Evolutionary conservation across 2,113 vertebrate genomes (phyloP).

Genomic region (Brachyhypopomus gauderio): DNA sequence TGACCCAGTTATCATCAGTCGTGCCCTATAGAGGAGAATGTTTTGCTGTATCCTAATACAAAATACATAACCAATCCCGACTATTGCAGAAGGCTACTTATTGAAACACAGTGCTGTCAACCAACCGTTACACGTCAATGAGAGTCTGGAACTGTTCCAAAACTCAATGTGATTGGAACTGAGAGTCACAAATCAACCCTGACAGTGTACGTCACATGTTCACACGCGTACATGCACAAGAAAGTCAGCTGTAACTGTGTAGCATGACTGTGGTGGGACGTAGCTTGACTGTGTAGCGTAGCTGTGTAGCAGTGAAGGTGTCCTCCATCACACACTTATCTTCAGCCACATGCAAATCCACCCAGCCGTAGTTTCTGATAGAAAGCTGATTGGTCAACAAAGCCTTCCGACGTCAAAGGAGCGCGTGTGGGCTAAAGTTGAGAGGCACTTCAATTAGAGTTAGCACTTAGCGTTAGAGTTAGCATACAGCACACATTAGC

Average conservation of each 20-base stretch:
- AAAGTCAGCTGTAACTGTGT: slow-evolving; percentile 48
- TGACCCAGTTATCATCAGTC: neutral
- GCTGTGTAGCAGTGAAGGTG: slow-evolving; percentile 64
- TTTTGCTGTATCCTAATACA: neutral
- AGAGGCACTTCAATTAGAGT: slow-evolving; percentile 74
- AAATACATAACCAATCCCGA: neutral
- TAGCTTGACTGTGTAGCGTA: slow-evolving; percentile 63
- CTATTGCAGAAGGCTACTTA: neutral
- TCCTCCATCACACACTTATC: slow-evolving; percentile 63
- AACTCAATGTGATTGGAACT: neutral
- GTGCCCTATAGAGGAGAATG: neutral
- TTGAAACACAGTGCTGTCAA: neutral
- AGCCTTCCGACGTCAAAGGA: slow-evolving; percentile 71
- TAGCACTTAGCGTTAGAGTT: slow-evolving; percentile 40
- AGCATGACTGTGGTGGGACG: slow-evolving; percentile 63
- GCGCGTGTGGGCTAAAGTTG: slow-evolving; percentile 69
- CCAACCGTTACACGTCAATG: neutral
- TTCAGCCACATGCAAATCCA: slow-evolving; percentile 70
- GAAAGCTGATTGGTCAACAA: slow-evolving; percentile 64
- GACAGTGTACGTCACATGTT: neutral
- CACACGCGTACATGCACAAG: neutral
- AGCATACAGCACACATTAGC: slow-evolving; percentile 60
- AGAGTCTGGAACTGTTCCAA: neutral
- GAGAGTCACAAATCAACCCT: neutral
- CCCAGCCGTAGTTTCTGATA: too few relatives aligned